Conservation (phyloP, 2,113 vertebrate species). For the Hypomesus transpacificus region DNA sequence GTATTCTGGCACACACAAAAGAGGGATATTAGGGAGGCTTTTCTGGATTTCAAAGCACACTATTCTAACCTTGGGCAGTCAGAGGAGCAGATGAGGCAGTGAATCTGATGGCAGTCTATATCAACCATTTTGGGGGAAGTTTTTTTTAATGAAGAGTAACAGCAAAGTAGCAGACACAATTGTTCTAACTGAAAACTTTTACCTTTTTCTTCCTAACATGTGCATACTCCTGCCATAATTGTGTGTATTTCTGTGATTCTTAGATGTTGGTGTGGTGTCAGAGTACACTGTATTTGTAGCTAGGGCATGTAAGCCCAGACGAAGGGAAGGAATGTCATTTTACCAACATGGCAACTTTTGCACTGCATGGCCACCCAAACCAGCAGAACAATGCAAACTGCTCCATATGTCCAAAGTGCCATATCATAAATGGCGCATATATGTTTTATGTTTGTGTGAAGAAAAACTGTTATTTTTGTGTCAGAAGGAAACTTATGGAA, state of each 20-base stretch:
- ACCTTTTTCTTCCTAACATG: slow-evolving; percentile 50
- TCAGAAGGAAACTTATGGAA: slow-evolving; percentile 63
- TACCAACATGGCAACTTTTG: slow-evolving; percentile 56
- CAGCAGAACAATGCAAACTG: slow-evolving; percentile 76
- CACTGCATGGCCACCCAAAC: slow-evolving; percentile 70
- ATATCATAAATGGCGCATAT: slow-evolving; percentile 62
- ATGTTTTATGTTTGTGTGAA: slow-evolving; percentile 44
- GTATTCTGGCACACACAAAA: too few relatives aligned
- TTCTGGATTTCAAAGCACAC: too few relatives aligned
- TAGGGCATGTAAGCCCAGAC: slow-evolving; percentile 37
- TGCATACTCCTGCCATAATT: slow-evolving; percentile 65
- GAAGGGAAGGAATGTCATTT: slow-evolving; percentile 54
- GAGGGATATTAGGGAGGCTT: too few relatives aligned
- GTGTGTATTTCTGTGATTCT: slow-evolving; percentile 55
- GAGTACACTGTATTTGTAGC: slow-evolving; percentile 59
- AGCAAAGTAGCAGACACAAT: slow-evolving; percentile 46
- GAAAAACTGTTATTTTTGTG: slow-evolving; percentile 68
- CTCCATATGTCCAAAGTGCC: slow-evolving; percentile 74
- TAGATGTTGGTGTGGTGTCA: slow-evolving; percentile 59
- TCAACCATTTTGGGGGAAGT: slow-evolving; percentile 14
- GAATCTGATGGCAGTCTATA: not conserved
- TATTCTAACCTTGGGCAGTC: too few relatives aligned
- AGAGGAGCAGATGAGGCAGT: too few relatives aligned
- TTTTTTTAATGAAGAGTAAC: slow-evolving; percentile 39
- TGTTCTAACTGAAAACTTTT: slow-evolving; percentile 31